Evolutionary conservation across 2,888 invertebrate species (phyloP).

Genomic region (Argyresthia goedartella): DNA sequence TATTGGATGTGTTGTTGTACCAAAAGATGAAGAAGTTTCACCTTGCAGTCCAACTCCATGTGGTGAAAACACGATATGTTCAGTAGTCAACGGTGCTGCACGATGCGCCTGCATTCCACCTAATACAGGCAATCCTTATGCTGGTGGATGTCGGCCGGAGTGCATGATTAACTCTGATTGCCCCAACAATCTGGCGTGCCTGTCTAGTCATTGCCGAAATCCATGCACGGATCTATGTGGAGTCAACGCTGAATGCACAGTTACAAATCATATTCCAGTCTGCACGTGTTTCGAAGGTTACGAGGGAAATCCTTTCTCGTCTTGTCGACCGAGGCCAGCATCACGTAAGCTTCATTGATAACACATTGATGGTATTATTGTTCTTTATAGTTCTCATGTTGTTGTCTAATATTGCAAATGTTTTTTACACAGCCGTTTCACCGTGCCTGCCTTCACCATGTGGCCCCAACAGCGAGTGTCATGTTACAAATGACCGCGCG

Average conservation of each 20-base stretch:
- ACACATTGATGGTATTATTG: neutral
- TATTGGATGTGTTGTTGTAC: conserved; percentile 78
- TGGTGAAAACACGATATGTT: conserved; percentile 86
- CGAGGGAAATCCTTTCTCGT: conserved; percentile 86
- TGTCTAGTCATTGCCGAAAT: conserved; percentile 87
- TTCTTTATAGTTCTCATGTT: neutral
- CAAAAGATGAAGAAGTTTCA: conserved; percentile 50
- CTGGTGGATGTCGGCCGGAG: conserved; percentile 87
- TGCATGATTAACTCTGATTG: conserved; percentile 88
- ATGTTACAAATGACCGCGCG: conserved; percentile 76
- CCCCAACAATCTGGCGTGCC: conserved; percentile 80
- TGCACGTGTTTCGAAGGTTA: conserved; percentile 84
- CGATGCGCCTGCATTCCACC: conserved; percentile 90
- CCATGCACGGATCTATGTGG: conserved; percentile 90
- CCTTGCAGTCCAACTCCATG: conserved; percentile 87
- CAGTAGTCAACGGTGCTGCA: conserved; percentile 75
- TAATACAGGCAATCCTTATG: conserved; percentile 89
- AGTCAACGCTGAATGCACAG: conserved; percentile 83
- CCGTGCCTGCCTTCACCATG: conserved; percentile 85
- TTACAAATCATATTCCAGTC: conserved; percentile 85
- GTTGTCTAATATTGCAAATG: neutral
- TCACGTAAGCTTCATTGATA: conserved; percentile 57
- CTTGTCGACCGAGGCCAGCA: conserved; percentile 74
- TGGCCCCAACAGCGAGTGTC: conserved; percentile 82
- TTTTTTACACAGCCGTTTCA: conserved; percentile 20